Base-by-base conservation (phyloP, 2,888 invertebrate species). In the Clistopyga incitator region DNA sequence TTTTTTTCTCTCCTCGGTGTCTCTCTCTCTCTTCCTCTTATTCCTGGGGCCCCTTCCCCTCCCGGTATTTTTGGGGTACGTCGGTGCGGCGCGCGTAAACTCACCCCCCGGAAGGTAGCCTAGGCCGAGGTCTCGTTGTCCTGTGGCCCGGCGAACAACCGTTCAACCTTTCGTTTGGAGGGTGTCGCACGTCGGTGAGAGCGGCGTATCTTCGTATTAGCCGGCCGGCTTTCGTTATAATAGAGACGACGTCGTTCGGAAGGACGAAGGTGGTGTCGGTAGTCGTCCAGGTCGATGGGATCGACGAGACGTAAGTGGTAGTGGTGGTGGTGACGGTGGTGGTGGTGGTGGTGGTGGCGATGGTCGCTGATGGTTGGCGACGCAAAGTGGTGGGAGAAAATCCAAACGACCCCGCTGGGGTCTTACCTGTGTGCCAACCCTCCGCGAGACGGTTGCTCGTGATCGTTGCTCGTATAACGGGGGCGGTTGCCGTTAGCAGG, bases 341-440 rank as follows among this genome's bases (percentile, higher is more conserved):
- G 74, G 61, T 61, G 61, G 80, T 34, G 56, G 74, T 74, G 80
- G 75, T 61, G 54, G 78, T 52, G 68, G 74, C 65, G 82, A 67
- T 77, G 67, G 70, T 74, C 61, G 42, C 34, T 29, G 68, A 74
- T 78, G 74, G 67, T 78, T 52, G 78, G 72, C 38, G 77, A 67
- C 42, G 38, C 47, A 13, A 8, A 18, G 42, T 65, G 54, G 76
- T 65, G 67, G 77, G 77, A 59, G 77, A 78, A 70, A 61, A 78
- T 61, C 50, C 50, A 42, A 70, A 52, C 78, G 70, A 71, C 78
- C 78, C 59, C 77, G 67, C 25, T 38, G 65, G 67, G 65, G 71
- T 78, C 54, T 61, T 82, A 72, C 82, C 82, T 78, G 79, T 56
- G 42, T 25, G 61, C 50, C 80, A 77, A 80, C 83, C 83, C 82